Base-by-base conservation (phyloP, 2,797 vertebrate species). In the Apodemus agrarius region DNA sequence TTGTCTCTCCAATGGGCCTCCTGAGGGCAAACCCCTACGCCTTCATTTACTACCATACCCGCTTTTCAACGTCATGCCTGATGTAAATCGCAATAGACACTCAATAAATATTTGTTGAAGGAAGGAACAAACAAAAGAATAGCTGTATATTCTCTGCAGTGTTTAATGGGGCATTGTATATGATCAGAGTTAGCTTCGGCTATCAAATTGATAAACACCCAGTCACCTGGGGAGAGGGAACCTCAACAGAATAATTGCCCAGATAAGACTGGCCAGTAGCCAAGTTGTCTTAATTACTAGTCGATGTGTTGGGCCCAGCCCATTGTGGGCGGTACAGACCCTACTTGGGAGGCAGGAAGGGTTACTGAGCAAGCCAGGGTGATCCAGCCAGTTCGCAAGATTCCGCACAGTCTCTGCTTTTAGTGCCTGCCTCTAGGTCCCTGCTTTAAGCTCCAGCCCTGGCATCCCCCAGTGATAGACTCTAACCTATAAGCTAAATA, bases 41-140 rank as follows among this genome's bases (percentile, higher is more conserved):
- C 75, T 92, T 49, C 61, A 49, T 90, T 93, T 74, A 49, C 37
- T 12, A n/a, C 26, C 8, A 1, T 31, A 81, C 81, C 59, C 83
- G 49, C 75, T 52, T 21, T 96, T 74, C 63, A 78, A 69, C 12
- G 65, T 80, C 83, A 63, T 78, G 43, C 24, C 75, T 90, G 24
- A 78, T 34, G 14, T 72, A 81, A 82, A 26, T 34, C 22, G n/a
- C 59, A 89, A 37, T 37, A 91, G 92, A 40, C 34, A 31, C 37
- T 59, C 34, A 91, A 17, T 76, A 65, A 52, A 65, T 65, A 65
- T 31, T 54, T 96, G 49, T 94, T 43, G n/a, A 82, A 54, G 14
- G 31, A 40, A n/a, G 85, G 37, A 96, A 79, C 26, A 43, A 78
- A 72, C 83, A 69, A 75, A 90, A 93, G 61, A 67, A 65, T 59